phyloP scores from a whole-genome alignment of 2,888 invertebrate species.

The Drosophila koepferae region DNA sequence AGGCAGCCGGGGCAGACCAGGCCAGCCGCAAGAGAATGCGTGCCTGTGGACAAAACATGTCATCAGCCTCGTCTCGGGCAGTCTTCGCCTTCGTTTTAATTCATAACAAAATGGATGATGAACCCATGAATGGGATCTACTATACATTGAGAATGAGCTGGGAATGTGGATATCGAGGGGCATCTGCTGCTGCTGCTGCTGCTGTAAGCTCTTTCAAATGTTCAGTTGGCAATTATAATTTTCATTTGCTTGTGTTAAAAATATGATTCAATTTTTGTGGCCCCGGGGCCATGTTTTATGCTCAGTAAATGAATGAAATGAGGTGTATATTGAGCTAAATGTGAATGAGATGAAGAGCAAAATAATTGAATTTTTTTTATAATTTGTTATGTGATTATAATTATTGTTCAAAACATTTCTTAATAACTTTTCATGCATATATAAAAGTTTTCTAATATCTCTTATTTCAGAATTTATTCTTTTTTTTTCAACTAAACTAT shows the following conservation, averaged over 20 bases:
- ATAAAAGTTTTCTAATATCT: no score
- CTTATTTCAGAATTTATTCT: no score
- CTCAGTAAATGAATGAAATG: background rate
- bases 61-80: conserved; percentile 72
- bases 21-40: conserved; percentile 71
- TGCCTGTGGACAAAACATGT: conserved; percentile 81
- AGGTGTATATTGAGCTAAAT: background rate
- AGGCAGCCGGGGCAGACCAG: conserved; percentile 32
- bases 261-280: conserved; percentile 74
- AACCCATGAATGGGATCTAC: conserved; percentile 67
- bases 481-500: no score
- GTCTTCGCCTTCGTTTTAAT: conserved; percentile 67
- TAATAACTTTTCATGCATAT: background rate
- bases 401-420: background rate
- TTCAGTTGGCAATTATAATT: conserved; percentile 80
- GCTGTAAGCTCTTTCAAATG: conserved; percentile 37
- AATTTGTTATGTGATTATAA: no score
- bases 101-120: conserved; percentile 70
- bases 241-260: conserved; percentile 71
- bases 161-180: background rate
- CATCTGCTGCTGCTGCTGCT: background rate
- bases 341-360: background rate
- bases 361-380: background rate
- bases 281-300: conserved; percentile 44
- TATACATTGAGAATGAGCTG: conserved; percentile 23